Percentiles rank a stretch among this genome's conserved stretches.
Conservation (phyloP, 2,888 invertebrate species). For the Archips crataeganus region DNA sequence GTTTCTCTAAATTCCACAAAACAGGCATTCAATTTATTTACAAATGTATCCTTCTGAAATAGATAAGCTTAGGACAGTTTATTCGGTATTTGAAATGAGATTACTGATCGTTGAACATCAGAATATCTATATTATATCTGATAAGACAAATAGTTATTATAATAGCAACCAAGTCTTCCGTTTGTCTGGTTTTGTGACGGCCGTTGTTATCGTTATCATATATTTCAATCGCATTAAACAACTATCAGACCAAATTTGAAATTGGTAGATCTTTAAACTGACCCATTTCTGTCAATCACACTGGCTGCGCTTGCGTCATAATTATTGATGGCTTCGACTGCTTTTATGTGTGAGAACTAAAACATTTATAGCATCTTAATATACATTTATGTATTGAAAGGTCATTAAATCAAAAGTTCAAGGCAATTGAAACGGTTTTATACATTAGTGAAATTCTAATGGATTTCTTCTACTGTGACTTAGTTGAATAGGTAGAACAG, state of each 20-base stretch:
- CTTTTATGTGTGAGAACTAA: conserved; percentile 24
- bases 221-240: neutral
- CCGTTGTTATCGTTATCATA: neutral
- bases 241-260: neutral
- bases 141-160: neutral
- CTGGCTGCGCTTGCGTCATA: conserved; percentile 49
- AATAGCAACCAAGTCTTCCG: conserved; percentile 3
- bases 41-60: neutral
- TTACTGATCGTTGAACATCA: neutral
- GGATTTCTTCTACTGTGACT: neutral
- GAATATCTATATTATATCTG: neutral
- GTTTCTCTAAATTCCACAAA: neutral
- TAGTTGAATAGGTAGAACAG: too few relatives aligned
- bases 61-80: neutral
- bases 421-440: neutral
- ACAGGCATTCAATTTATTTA: conserved; percentile 4
- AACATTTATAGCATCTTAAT: conserved; percentile 34
- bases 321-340: conserved; percentile 47
- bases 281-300: conserved; percentile 56
- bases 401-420: conserved; percentile 7
- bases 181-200: neutral
- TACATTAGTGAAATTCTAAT: neutral
- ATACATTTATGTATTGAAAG: conserved; percentile 5
- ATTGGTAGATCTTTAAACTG: neutral
- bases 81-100: neutral